Conservation (phyloP, 2,113 vertebrate species). For the Tachuris rubrigastra region DNA sequence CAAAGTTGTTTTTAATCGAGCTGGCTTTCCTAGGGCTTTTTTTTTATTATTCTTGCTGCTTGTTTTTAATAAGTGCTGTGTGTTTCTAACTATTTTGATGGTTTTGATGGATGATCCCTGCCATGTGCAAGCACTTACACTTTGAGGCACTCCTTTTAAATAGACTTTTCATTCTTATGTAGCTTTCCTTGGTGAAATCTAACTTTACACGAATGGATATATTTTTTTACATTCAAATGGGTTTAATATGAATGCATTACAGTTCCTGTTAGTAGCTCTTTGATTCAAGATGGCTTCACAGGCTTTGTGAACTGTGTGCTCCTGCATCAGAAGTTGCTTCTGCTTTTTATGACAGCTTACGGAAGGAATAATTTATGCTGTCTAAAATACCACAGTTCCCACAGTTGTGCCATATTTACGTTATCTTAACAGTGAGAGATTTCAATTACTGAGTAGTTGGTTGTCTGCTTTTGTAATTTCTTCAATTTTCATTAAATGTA, state of each 20-base stretch:
- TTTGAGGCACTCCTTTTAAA: background rate
- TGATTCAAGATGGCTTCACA: background rate
- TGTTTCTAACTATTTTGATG: background rate
- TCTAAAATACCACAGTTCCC: background rate
- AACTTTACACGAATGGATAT: background rate
- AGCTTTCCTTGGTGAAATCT: background rate
- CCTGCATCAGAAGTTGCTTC: background rate
- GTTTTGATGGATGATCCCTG: background rate
- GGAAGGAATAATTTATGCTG: background rate
- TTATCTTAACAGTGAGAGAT: background rate
- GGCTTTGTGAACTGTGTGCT: background rate
- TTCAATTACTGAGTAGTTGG: background rate
- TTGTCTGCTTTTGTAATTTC: background rate
- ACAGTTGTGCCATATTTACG: background rate
- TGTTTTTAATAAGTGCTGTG: background rate
- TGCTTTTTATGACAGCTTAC: background rate
- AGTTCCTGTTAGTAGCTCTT: background rate
- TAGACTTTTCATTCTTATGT: background rate
- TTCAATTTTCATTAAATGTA: background rate
- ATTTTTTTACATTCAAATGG: background rate
- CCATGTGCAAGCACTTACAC: rapidly evolving
- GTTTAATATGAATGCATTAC: background rate
- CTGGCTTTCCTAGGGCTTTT: background rate
- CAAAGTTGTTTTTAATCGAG: background rate
- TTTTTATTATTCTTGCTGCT: background rate